phyloP scores from a whole-genome alignment of 2,888 invertebrate species.

The Hyposoter didymator region DNA sequence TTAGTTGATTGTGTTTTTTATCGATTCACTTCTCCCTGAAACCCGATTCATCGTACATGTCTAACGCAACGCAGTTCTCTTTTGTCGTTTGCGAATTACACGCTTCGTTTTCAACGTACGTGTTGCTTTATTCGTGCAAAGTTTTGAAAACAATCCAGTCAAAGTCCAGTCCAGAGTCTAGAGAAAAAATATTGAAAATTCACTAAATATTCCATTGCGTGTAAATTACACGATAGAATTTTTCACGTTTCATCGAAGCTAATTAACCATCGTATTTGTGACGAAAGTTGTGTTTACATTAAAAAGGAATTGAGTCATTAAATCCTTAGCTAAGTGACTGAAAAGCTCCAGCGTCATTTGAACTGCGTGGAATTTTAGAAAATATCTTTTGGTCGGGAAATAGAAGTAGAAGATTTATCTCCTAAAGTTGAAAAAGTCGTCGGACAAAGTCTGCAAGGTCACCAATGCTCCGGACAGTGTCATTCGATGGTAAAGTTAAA shows the following conservation, averaged over 20 bases:
- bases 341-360: neutral
- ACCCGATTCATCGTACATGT: slow-evolving; percentile 25
- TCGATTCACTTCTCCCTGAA: slow-evolving; percentile 25
- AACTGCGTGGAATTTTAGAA: neutral
- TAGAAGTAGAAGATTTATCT: neutral
- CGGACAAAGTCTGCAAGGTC: slow-evolving; percentile 4
- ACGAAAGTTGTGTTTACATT: neutral
- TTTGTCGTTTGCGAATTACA: slow-evolving; percentile 47
- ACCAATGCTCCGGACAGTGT: slow-evolving; percentile 25
- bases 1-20: neutral
- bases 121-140: slow-evolving; percentile 16
- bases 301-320: neutral
- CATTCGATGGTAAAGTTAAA: slow-evolving; percentile 42
- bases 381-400: neutral
- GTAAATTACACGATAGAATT: neutral
- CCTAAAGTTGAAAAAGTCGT: slow-evolving; percentile 19
- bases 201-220: too few species aligned
- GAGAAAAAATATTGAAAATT: too few species aligned
- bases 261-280: neutral
- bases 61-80: slow-evolving; percentile 25
- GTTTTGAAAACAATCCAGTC: neutral
- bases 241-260: neutral
- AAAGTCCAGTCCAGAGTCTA: too few species aligned
- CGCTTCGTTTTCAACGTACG: slow-evolving; percentile 6
- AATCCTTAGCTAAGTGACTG: neutral